Percentiles rank a stretch among this genome's conserved stretches.
phyloP scores from a whole-genome alignment of 2,888 invertebrate genomes.

The Cryptocephalus primarius region DNA sequence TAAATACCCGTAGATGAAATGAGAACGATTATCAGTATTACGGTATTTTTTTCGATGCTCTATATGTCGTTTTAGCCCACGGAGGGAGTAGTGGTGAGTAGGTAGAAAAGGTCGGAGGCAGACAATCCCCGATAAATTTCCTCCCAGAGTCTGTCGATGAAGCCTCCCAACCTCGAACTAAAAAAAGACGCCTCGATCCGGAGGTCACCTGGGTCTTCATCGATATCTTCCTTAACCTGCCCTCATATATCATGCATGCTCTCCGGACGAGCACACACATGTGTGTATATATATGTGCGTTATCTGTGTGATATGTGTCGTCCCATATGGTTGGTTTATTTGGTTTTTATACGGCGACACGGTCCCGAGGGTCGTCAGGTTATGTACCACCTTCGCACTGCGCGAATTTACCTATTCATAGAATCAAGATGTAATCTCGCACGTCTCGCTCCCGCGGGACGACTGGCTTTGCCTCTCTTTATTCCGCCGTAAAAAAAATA shows the following conservation, averaged over 20 bases:
- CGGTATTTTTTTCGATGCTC: no score
- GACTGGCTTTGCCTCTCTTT: slow-evolving; percentile 8
- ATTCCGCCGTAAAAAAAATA: slow-evolving; percentile 7
- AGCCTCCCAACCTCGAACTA: no score
- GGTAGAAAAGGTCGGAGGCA: no score
- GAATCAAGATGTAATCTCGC: slow-evolving; percentile 25
- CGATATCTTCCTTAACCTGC: slow-evolving; percentile 20
- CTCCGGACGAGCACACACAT: slow-evolving; percentile 12
- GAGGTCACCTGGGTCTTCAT: slow-evolving; percentile 19
- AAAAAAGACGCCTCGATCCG: no score
- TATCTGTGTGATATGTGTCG: slow-evolving; percentile 24
- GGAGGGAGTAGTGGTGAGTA: no score
- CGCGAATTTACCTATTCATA: slow-evolving; percentile 34
- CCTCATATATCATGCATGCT: slow-evolving; percentile 24
- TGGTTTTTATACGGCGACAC: slow-evolving; percentile 30
- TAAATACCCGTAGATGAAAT: no score
- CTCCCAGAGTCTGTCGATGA: no score
- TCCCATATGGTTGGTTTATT: slow-evolving; percentile 32
- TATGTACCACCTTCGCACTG: slow-evolving; percentile 19
- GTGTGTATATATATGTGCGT: slow-evolving; percentile 9
- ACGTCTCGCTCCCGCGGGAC: slow-evolving; percentile 14
- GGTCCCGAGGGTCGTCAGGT: slow-evolving; percentile 26
- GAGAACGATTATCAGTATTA: no score
- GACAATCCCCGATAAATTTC: no score
- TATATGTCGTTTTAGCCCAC: no score